Base-by-base conservation (phyloP, 2,888 invertebrate species). In the Erebia palarica region DNA sequence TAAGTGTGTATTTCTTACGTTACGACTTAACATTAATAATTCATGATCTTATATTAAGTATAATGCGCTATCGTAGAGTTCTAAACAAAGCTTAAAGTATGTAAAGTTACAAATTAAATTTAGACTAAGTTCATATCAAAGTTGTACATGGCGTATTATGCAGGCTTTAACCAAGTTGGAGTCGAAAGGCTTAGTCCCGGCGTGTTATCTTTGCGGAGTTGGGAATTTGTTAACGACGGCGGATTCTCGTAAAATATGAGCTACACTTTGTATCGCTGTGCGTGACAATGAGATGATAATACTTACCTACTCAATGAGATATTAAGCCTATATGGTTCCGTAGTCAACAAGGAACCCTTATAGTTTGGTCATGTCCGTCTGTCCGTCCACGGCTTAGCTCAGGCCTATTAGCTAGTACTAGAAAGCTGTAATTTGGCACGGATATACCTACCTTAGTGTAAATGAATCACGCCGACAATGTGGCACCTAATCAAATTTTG, bases 181-280 rank as follows among this genome's bases (percentile, higher is more conserved):
- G 82, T 77, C 81, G 79, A 81, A 80, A 81, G 83, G 86, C 47
- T 84, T 86, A 88, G 83, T 78, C 75, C 79, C 78, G 76, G 73
- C 77, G 81, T 84, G 87, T 89, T 89, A 89, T 90, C 89, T 88
- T 80, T 78, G 77, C 80, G 80, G 87, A 89, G 87, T 89, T 88
- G 72, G 81, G 80, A 85, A 86, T 87, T 87, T 84, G 81, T 81
- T 81, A 84, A 80, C 84, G 86, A 88, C 85, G 77, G 78, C 77
- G 83, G 88, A 82, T 78, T 79, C 78, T 74, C 80, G 78, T 81
- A 79, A 86, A 87, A 84, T 87, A 86, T 73, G 74, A 76, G 70
- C 71, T 75, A 71, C 73, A 70, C 70, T 75, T 69, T 74, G 72
- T 74, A 75, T 72, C 73, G 75, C 57, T 68, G 47, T 59, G 68